Conservation (phyloP, 2,888 invertebrate species). For the Agrilus mali region DNA sequence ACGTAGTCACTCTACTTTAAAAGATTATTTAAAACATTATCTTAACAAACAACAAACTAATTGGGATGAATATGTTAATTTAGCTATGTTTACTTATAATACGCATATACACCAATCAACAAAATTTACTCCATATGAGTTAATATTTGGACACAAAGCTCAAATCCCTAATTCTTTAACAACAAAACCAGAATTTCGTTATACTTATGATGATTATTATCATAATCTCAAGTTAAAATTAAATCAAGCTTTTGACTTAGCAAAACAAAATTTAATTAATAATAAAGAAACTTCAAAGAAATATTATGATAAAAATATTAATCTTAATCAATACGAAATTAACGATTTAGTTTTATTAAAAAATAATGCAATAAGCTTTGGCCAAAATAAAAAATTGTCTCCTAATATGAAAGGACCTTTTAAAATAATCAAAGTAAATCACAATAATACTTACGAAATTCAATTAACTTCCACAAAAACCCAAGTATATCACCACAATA, state of each 20-base stretch:
- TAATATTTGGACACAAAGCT: conserved; percentile 17
- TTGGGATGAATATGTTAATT: conserved; percentile 7
- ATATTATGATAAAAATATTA: too few species aligned
- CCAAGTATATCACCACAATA: too few species aligned
- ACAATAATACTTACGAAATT: too few species aligned
- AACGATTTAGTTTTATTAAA: conserved; percentile 15
- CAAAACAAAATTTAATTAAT: too few species aligned
- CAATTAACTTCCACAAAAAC: too few species aligned
- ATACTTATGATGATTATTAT: conserved; percentile 17
- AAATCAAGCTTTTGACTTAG: conserved; percentile 15
- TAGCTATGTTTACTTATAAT: conserved; percentile 18
- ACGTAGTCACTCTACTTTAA: conserved; percentile 19
- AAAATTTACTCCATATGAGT: conserved; percentile 18
- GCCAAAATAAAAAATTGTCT: too few species aligned
- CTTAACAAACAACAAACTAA: conserved; percentile 13
- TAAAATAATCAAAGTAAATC: too few species aligned
- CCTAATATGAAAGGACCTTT: too few species aligned
- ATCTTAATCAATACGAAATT: conserved; percentile 14
- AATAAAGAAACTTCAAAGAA: too few species aligned
- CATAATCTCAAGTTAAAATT: conserved; percentile 13
- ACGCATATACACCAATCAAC: conserved; percentile 17
- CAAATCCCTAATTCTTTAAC: conserved; percentile 14
- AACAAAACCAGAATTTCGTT: conserved; percentile 15
- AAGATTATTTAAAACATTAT: conserved; percentile 19
- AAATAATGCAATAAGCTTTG: conserved; percentile 7